These are phyloP conservation scores for Epizoanthus scotinus DNA, from an alignment of 92 coral and sea anemone genomes.

Conservation along the genomic window DNA sequence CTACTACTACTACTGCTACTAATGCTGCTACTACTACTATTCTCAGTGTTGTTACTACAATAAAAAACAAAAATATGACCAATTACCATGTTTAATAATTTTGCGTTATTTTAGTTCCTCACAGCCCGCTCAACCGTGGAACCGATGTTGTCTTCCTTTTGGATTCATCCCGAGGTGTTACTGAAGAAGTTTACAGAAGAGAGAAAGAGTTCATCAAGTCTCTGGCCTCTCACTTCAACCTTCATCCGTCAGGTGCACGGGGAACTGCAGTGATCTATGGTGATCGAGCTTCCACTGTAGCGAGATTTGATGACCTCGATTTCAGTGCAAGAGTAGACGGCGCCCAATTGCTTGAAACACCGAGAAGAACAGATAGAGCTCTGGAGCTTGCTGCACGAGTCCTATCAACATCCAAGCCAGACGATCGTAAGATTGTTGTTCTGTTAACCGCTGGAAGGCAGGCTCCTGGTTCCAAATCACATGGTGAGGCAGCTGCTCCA, in stretches of 20 bases:
- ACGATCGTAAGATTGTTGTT: conserved; percentile 1
- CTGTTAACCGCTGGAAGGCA: conserved; percentile 24
- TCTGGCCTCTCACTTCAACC: conserved; percentile 18
- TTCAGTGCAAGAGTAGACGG: conserved; percentile 6
- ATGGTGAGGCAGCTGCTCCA: too few species aligned
- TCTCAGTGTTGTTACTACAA: too few species aligned
- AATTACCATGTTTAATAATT: too few species aligned
- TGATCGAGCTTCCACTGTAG: conserved; percentile 29
- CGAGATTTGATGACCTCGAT: conserved; percentile 32
- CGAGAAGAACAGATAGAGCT: too few species aligned
- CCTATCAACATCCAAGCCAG: conserved; percentile 16
- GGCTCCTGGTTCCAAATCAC: conserved; percentile 32
- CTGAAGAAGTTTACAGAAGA: neutral
- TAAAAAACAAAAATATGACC: too few species aligned
- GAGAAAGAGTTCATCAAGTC: conserved; percentile 12
- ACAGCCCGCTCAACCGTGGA: too few species aligned
- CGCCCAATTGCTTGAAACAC: neutral
- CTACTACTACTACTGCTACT: too few species aligned
- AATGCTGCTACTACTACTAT: too few species aligned
- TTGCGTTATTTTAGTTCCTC: too few species aligned
- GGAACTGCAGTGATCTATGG: conserved; percentile 42
- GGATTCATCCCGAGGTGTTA: conserved; percentile 45
- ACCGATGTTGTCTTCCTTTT: conserved; percentile 32
- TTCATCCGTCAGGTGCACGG: neutral
- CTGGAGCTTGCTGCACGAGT: conserved; percentile 28